phyloP scores from a whole-genome alignment of 2,797 vertebrate genomes.

The Sandelia bainsii region DNA sequence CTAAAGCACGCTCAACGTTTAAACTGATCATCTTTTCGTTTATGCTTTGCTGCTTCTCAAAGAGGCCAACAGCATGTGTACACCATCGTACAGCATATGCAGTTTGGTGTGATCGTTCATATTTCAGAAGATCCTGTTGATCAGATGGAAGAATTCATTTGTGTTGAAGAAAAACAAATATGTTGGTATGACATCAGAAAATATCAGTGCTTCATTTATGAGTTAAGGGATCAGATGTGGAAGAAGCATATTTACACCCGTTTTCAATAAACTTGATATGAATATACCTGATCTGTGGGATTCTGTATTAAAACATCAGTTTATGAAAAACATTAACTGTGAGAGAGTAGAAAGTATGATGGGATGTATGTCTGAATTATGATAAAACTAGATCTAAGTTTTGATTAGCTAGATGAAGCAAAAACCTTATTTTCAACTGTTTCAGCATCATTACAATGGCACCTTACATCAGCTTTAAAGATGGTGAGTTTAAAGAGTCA shows the following conservation, averaged over 20 bases:
- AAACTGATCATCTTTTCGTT: slow-evolving; percentile 13
- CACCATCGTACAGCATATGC: slow-evolving; percentile 10
- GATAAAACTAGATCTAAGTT: too few relatives aligned
- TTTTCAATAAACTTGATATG: slow-evolving; percentile 45
- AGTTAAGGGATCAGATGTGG: slow-evolving; percentile 25
- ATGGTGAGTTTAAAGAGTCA: too few relatives aligned
- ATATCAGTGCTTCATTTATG: not conserved
- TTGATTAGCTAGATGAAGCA: too few relatives aligned
- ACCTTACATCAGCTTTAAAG: too few relatives aligned
- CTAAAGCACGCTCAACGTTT: slow-evolving; percentile 15
- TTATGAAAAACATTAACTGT: not conserved
- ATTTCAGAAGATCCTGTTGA: slow-evolving; percentile 18
- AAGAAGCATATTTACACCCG: slow-evolving; percentile 1
- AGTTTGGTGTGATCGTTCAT: not conserved
- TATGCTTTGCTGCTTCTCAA: slow-evolving; percentile 47
- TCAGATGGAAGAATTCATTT: slow-evolving; percentile 16
- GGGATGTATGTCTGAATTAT: not conserved
- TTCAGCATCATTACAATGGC: too few relatives aligned
- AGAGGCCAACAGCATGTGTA: not conserved
- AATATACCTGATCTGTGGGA: slow-evolving; percentile 15
- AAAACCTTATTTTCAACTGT: too few relatives aligned
- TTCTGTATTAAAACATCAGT: not conserved
- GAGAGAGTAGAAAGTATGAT: not conserved
- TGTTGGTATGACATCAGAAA: slow-evolving; percentile 15
- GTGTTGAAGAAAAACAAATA: slow-evolving; percentile 23